A percentile compares a stretch with the other conserved stretches of the same genome.
These are phyloP conservation scores for Telmatherina bonti DNA, from an alignment of 2,797 vertebrate species.

Conservation along the genomic window DNA sequence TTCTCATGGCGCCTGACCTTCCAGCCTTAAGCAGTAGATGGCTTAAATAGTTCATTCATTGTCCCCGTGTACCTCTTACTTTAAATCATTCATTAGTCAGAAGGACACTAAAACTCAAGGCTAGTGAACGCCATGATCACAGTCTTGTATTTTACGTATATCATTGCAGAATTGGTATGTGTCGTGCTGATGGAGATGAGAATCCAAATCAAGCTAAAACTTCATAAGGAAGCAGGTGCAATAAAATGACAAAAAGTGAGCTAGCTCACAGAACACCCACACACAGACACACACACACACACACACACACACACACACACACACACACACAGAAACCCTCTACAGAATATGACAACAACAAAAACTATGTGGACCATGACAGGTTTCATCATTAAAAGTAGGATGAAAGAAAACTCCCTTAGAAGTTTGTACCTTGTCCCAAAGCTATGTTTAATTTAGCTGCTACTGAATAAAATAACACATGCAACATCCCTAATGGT, in stretches of 20 bases:
- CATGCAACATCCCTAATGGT: constrained; percentile 28
- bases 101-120: constrained; percentile 34
- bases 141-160: neutral
- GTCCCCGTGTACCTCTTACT: constrained; percentile 55
- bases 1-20: constrained; percentile 72
- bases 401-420: constrained; percentile 10
- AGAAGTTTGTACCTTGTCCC: constrained; percentile 12
- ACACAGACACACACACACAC: too few relatives aligned
- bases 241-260: too few relatives aligned
- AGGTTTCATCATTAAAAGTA: neutral
- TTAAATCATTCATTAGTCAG: constrained; percentile 73
- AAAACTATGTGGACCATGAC: too few relatives aligned
- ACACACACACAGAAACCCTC: too few relatives aligned
- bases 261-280: too few relatives aligned
- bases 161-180: too few relatives aligned
- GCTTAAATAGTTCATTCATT: constrained; percentile 74
- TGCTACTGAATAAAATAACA: constrained; percentile 18
- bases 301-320: too few relatives aligned
- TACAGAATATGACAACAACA: too few relatives aligned
- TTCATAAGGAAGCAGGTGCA: too few relatives aligned
- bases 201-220: too few relatives aligned
- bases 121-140: constrained; percentile 8
- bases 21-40: constrained; percentile 57
- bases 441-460: constrained; percentile 29
- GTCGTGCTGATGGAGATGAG: too few relatives aligned